Evolutionary conservation across 2,888 invertebrate genomes (phyloP), one percentile per base, ranked within the genome.

Genomic region (Oscheius sp.): DNA sequence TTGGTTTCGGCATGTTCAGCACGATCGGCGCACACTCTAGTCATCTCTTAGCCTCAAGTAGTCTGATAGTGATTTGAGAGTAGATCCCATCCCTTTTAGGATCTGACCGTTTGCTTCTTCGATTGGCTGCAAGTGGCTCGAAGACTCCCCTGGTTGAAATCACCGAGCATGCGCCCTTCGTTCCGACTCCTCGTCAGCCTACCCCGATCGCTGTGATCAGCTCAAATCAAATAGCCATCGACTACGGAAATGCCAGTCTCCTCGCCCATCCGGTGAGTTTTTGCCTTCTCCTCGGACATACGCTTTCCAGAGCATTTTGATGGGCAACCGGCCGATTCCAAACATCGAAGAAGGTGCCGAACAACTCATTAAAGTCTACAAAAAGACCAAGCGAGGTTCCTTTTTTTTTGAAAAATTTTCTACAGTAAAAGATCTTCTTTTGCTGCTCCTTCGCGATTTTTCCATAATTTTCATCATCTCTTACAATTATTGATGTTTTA

Each of bases 341-440:
- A 31, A 48, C 37, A 50, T 27, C 23, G 37, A 67, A 53, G 42
- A 70, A 68, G 33, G 74, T 64, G 61, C 61, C 4, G 61, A 61
- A 31, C 45, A 61, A n/a, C 52, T 71, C 69, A 29, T 76, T n/a
- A 65, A 76, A 65, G 72, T 66, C 1, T 65, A 72, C 29, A 72
- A 71, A n/a, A 73, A 74, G 42, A 67, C 53, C 37, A 70, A 74
- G 20, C 69, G 68, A 52, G 76, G 76, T 73, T 17, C 50, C 37
- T 33, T 4, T 17, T 39, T 37, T 39, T 17, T 34, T 23, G 20
- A 12, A 33, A 12, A 15, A 15, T n/a, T 25, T n/a, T n/a, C n/a
- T n/a, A n/a, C n/a, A n/a, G n/a, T n/a, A n/a, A n/a, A n/a, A n/a
- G n/a, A n/a, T n/a, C n/a, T n/a, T n/a, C n/a, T n/a, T n/a, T n/a